Conservation (phyloP, 2,113 vertebrate genomes). For the Mormyrus iriodes region DNA sequence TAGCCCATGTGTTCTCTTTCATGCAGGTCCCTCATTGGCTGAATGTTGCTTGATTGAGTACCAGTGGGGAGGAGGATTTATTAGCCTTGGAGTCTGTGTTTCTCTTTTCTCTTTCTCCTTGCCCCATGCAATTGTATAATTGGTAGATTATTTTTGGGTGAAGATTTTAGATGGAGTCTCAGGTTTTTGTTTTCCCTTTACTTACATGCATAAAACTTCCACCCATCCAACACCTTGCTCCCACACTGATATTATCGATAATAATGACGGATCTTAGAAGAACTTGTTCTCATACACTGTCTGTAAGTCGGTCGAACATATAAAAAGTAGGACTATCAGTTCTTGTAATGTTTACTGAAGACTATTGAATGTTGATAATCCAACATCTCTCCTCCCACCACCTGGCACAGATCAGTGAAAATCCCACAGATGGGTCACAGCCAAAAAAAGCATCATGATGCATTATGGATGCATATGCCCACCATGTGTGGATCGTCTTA, state of each 20-base stretch:
- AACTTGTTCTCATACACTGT: neutral
- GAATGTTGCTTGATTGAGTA: neutral
- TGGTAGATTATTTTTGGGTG: neutral
- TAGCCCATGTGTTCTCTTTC: neutral
- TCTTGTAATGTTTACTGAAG: neutral
- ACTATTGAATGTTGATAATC: neutral
- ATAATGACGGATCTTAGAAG: neutral
- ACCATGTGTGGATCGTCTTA: conserved; percentile 45
- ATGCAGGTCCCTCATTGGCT: neutral
- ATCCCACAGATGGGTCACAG: neutral
- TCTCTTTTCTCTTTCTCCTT: neutral
- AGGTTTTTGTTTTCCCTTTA: neutral
- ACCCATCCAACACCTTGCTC: neutral
- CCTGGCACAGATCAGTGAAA: neutral
- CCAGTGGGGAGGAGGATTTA: neutral
- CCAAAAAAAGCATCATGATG: conserved; percentile 18
- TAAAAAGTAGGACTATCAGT: neutral
- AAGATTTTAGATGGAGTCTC: neutral
- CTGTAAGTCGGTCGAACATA: neutral
- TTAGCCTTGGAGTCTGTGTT: neutral
- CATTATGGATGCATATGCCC: conserved; percentile 45
- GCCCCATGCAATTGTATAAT: neutral
- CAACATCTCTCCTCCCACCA: neutral
- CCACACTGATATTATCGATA: neutral
- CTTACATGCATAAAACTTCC: neutral